Conservation (phyloP, 2,888 invertebrate species). For the Acrobasis repandana region DNA sequence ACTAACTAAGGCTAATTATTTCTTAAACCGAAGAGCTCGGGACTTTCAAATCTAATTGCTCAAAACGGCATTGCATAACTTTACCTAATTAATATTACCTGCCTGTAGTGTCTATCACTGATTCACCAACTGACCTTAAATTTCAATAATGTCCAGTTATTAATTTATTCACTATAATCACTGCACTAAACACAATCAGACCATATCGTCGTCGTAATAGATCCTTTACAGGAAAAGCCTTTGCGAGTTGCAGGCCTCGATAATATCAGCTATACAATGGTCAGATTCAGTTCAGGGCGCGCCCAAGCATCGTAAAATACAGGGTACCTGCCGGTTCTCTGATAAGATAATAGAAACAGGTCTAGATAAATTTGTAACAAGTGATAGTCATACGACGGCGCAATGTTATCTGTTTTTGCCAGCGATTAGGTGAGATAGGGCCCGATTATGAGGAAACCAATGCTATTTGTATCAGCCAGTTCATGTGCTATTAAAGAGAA, state of each 20-base stretch:
- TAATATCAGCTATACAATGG: constrained; percentile 26
- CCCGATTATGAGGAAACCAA: constrained; percentile 54
- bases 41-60: too few species aligned
- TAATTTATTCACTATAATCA: constrained; percentile 6
- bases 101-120: neutral
- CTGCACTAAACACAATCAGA: constrained; percentile 17
- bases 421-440: constrained; percentile 68
- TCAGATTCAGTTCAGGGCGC: constrained; percentile 42
- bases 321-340: constrained; percentile 55
- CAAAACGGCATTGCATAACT: too few species aligned
- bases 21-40: too few species aligned
- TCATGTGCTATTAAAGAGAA: neutral
- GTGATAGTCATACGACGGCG: constrained; percentile 56
- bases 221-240: neutral
- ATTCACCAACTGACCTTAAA: neutral
- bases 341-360: constrained; percentile 81
- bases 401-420: constrained; percentile 61
- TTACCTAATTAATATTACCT: too few species aligned
- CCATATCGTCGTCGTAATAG: constrained; percentile 3
- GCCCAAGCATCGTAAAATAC: constrained; percentile 67
- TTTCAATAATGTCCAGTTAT: neutral
- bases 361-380: constrained; percentile 78
- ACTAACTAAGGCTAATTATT: too few species aligned
- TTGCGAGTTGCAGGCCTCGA: neutral
- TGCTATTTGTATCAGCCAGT: constrained; percentile 27